Conservation (phyloP, 1,140 invertebrate genomes). For the Eupeodes corollae region DNA sequence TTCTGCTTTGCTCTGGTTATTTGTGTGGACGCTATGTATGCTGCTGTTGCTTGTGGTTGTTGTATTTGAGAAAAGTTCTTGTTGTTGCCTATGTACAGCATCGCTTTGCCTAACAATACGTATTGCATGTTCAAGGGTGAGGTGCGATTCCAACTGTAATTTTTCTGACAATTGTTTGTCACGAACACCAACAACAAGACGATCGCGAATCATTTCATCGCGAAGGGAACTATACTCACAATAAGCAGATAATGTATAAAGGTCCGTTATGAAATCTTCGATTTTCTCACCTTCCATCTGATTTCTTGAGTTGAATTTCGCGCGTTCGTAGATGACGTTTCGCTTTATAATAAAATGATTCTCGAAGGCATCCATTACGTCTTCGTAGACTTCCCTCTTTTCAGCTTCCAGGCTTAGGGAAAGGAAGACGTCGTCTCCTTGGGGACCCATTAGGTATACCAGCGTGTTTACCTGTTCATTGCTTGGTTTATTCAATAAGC, state of each 20-base stretch:
- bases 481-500: no score
- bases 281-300: constrained; percentile 9
- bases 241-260: constrained; percentile 9
- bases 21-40: no score
- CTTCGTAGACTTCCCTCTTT: no score
- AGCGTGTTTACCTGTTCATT: no score
- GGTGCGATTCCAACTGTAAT: constrained; percentile 3
- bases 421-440: no score
- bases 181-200: constrained; percentile 8
- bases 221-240: constrained; percentile 4
- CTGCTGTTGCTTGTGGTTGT: no score
- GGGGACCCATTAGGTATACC: no score
- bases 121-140: constrained; percentile 5
- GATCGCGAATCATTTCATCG: constrained; percentile 10
- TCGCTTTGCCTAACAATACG: no score
- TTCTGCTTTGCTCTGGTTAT: no score
- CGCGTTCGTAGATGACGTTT: not conserved
- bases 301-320: constrained; percentile 10
- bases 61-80: not conserved
- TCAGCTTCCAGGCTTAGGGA: no score
- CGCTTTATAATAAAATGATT: no score
- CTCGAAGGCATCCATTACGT: no score
- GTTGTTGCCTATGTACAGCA: not conserved
- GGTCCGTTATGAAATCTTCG: constrained; percentile 8
- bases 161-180: constrained; percentile 1